Evolutionary conservation across 2,888 invertebrate species (phyloP).

Genomic region (Amiota communis): DNA sequence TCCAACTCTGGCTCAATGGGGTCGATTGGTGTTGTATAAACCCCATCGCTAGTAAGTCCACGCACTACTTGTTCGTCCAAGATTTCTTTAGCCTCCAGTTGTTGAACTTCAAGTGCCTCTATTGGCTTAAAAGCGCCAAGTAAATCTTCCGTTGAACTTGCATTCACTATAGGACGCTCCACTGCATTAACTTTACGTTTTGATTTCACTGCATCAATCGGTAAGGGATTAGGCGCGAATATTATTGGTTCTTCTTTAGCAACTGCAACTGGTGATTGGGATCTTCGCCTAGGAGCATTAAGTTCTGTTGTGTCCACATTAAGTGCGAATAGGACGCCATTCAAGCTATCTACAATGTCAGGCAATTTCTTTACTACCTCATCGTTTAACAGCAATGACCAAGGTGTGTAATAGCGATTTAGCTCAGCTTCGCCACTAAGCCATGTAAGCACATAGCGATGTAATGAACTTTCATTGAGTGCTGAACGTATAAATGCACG

Average conservation of each 20-base stretch:
- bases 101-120: constrained; percentile 40
- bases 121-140: constrained; percentile 48
- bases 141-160: constrained; percentile 60
- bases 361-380: constrained; percentile 87
- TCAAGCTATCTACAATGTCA: constrained; percentile 89
- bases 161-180: constrained; percentile 67
- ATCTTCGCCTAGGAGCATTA: constrained; percentile 74
- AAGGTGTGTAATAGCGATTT: constrained; percentile 86
- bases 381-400: constrained; percentile 87
- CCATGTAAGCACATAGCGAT: constrained; percentile 85
- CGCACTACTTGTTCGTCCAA: constrained; percentile 41
- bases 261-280: constrained; percentile 51
- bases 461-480: constrained; percentile 92
- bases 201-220: constrained; percentile 47
- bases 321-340: constrained; percentile 92
- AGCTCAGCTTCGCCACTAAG: constrained; percentile 79
- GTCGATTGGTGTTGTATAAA: constrained; percentile 48
- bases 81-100: constrained; percentile 38
- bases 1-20: constrained; percentile 65
- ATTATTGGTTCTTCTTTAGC: constrained; percentile 79
- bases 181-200: constrained; percentile 54
- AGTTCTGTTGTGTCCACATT: constrained; percentile 90
- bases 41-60: constrained; percentile 23
- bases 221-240: constrained; percentile 78
- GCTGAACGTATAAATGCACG: constrained; percentile 92